Conservation (phyloP, 2,113 vertebrate genomes). For the Leucopternis melanops region DNA sequence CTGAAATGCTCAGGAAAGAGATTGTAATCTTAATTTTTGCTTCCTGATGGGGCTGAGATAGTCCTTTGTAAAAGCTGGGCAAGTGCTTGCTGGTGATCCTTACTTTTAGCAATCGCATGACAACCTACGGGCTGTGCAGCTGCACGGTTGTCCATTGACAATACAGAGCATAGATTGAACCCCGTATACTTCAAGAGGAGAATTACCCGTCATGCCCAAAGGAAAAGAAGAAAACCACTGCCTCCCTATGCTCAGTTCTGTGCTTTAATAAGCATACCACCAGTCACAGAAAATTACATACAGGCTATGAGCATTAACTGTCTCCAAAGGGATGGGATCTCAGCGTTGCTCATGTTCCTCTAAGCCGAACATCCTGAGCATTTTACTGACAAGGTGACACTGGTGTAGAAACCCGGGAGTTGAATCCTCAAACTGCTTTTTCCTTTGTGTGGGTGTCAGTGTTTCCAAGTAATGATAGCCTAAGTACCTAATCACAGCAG, state of each 20-base stretch:
- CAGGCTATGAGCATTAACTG: background rate
- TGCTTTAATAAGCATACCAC: background rate
- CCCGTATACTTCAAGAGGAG: background rate
- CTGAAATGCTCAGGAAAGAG: background rate
- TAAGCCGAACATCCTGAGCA: background rate
- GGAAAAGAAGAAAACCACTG: background rate
- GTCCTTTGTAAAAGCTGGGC: background rate
- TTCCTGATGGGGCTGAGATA: background rate
- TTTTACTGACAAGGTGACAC: background rate
- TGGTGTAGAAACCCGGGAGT: background rate
- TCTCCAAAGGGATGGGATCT: background rate
- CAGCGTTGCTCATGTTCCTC: background rate
- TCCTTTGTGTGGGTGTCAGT: background rate
- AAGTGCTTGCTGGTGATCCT: background rate
- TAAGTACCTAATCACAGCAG: background rate
- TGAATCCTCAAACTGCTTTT: background rate
- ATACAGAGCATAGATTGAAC: background rate
- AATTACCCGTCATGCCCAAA: background rate
- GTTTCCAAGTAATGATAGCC: background rate
- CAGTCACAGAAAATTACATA: background rate
- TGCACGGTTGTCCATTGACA: background rate
- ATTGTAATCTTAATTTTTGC: background rate
- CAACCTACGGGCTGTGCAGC: background rate
- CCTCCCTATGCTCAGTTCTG: background rate
- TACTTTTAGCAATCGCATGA: background rate